Evolutionary conservation across 1,140 invertebrate species (phyloP).

Genomic region (Diorhabda elongata): DNA sequence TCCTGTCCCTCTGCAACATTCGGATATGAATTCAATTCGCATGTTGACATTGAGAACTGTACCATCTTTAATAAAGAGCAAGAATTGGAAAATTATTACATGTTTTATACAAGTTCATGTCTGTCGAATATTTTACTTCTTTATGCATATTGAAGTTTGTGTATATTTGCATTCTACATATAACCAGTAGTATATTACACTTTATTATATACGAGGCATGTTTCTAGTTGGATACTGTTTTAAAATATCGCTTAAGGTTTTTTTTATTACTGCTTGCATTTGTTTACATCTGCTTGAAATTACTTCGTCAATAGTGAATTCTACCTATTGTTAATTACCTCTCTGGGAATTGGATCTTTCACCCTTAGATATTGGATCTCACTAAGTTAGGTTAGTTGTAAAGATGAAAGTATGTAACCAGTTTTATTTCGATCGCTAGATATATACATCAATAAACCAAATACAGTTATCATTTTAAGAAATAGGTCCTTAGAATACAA

Average conservation of each 20-base stretch:
- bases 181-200: slow-evolving; percentile 13
- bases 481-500: too few species aligned
- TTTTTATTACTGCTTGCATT: too few species aligned
- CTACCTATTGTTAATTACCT: neutral
- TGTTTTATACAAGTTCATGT: slow-evolving; percentile 15
- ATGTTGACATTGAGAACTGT: slow-evolving; percentile 13
- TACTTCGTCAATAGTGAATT: neutral
- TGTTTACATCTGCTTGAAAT: too few species aligned
- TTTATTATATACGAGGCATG: slow-evolving; percentile 1
- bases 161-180: slow-evolving; percentile 17
- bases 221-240: neutral
- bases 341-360: neutral
- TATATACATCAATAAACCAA: too few species aligned
- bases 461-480: too few species aligned
- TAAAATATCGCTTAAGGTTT: neutral
- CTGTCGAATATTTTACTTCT: slow-evolving; percentile 16
- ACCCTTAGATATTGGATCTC: neutral
- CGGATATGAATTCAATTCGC: slow-evolving; percentile 3
- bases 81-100: slow-evolving; percentile 19
- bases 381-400: neutral
- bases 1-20: neutral
- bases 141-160: slow-evolving; percentile 18
- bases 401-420: too few species aligned
- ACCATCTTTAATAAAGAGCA: slow-evolving; percentile 18
- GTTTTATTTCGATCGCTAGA: too few species aligned